Base-by-base conservation (phyloP, 2,888 invertebrate genomes). In the Patella ulyssiponensis region DNA sequence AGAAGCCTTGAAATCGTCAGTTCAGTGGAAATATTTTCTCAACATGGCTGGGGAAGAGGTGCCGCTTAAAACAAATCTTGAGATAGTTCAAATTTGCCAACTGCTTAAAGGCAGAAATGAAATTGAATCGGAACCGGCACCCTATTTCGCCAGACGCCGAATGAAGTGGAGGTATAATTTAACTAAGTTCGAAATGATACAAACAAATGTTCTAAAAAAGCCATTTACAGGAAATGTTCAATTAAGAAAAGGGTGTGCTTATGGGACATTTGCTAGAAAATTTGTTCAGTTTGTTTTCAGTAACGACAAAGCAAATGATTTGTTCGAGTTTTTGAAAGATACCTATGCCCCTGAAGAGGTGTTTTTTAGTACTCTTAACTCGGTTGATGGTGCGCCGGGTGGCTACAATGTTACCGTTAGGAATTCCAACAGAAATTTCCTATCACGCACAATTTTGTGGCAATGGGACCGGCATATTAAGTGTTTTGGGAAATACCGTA, bases 11-110 rank as follows among this genome's bases (percentile, higher is more conserved):
- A 78, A 72, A 20, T 78, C 84, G 11, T 70, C 75, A 9, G 74
- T 81, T 11, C 83, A 82, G 51, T 92, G 91, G 90, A 88, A 88
- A 75, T 92, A 92, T 79, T 88, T 88, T 79, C 89, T 91, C 54
- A 91, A 91, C 75, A 84, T 91, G 7, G 87, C 90, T 0, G 90
- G 89, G 3, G 87, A 89, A 69, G 90, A 91, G 77, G 87, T 91
- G 74, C 90, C 91, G 51, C 78, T 90, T 52, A 88, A 87, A 73
- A 91, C 91, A 7, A 91, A 91, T 80, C 79, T 85, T 3, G 90
- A 92, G 79, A 79, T 91, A 52, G 90, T 90, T 3, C 80, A 84
- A 74, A 90, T 90, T 11, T 80, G 90, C 11, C 86, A 87, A 76
- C 75, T 86, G 27, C 85, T 89, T 73, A 88, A 90, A 73, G 91